phyloP scores from a whole-genome alignment of 2,113 vertebrate species.

The Microtus pennsylvanicus region DNA sequence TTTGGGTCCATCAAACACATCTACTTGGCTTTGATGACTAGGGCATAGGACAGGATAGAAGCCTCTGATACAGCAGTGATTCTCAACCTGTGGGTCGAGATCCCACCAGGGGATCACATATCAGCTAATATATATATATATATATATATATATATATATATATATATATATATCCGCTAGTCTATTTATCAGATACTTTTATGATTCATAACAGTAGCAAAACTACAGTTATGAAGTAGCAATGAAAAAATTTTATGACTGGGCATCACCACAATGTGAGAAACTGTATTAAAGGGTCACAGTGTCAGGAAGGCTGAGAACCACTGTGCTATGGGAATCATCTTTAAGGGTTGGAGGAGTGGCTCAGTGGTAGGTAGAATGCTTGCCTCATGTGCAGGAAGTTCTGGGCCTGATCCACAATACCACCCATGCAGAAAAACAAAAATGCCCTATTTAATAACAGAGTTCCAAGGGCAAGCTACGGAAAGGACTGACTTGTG shows the following conservation, averaged over 20 bases:
- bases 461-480: neutral
- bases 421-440: neutral
- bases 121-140: neutral
- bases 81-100: neutral
- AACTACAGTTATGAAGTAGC: neutral
- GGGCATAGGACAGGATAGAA: neutral
- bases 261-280: neutral
- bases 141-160: no score
- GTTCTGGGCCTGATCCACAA: no score
- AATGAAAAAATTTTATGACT: neutral
- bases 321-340: neutral
- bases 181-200: neutral
- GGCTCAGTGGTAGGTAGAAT: neutral
- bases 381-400: neutral
- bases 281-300: neutral
- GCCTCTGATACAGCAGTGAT: neutral
- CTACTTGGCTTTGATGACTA: neutral
- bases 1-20: neutral
- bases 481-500: neutral
- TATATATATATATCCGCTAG: no score
- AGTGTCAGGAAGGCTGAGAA: neutral
- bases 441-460: neutral
- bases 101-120: no score
- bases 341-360: neutral
- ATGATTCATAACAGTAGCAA: neutral